Evolutionary conservation across 1,140 invertebrate genomes (phyloP), one percentile per base, ranked within the genome.

Genomic region (Piezodorus guildinii): DNA sequence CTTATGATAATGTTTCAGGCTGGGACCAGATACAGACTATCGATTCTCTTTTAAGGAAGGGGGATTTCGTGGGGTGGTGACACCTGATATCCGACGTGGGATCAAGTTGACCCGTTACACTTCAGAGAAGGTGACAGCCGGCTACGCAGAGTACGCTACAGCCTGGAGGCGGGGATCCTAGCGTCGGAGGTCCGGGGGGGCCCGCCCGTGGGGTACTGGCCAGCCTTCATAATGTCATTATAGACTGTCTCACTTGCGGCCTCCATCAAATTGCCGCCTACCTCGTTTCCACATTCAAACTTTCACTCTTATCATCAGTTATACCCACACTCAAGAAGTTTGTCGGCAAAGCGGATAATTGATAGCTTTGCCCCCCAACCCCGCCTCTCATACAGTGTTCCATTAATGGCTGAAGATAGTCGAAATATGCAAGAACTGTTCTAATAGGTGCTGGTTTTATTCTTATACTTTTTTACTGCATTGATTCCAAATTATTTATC

Each of bases 11-110:
- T 60, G 15, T 66, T 63, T n/a, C 49, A 72, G 91, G 92, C 70
- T 97, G 94, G 94, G 88, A 96, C 80, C 91, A 93, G 74, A 83
- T 95, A 65, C 93, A 98, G 76, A 98, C 96, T 14, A 96, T 99
- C 71, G 96, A 99, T 76, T 96, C 94, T 6, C 77, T 99, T 27
- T 80, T 99, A 15, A 84, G 95, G 61, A 99, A 99, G 77, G 96
- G 65, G 96, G 96, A 25, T 98, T 88, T 76, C 94, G 94, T 72
- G 91, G 93, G 34, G 74, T 83, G 6, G 95, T 99, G 19, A 95
- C 90, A 27, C 81, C 86, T 62, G 86, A 94, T 45, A 81, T 95
- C 69, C 82, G 96, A 63, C 83, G 88, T 70, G 86, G 83, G 68
- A 89, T 99, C 68, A 91, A 93, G 76, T 78, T 99, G 66, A 97